A percentile compares a stretch with the other conserved stretches of the same genome.
These are phyloP conservation scores for Nestor notabilis DNA, from an alignment of 2,113 vertebrate species.

Conservation along the genomic window DNA sequence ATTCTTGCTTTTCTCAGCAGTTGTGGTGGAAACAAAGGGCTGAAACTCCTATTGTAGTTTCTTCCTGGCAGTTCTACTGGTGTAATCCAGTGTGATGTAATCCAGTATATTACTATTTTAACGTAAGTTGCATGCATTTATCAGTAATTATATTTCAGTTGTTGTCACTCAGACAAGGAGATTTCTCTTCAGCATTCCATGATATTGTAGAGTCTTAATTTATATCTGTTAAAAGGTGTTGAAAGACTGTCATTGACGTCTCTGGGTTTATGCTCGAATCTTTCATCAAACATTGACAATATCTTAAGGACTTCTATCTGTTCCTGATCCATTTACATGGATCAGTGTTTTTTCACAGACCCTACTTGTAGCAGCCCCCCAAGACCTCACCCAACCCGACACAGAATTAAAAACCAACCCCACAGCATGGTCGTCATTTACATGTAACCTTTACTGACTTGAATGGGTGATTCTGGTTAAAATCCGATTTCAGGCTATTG, in stretches of 20 bases:
- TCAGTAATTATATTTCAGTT: background rate
- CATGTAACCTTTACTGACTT: background rate
- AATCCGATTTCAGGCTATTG: conserved; percentile 34
- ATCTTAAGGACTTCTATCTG: background rate
- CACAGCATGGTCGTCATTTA: background rate
- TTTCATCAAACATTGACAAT: background rate
- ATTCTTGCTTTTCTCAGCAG: background rate
- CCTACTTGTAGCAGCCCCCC: background rate
- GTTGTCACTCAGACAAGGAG: background rate
- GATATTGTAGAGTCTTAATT: background rate
- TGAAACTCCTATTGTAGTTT: background rate
- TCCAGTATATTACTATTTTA: background rate
- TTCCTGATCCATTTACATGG: background rate
- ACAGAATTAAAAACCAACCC: background rate
- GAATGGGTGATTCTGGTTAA: conserved; percentile 7
- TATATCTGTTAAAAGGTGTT: background rate
- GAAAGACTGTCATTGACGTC: background rate
- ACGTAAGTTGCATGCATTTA: background rate
- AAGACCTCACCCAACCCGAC: background rate
- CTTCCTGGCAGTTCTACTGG: background rate
- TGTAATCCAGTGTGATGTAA: background rate
- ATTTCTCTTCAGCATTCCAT: background rate
- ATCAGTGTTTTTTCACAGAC: background rate
- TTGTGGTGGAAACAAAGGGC: background rate
- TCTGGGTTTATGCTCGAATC: background rate